These are phyloP conservation scores for Palaemon carinicauda DNA, from an alignment of 1,140 invertebrate species.

Conservation along the genomic window DNA sequence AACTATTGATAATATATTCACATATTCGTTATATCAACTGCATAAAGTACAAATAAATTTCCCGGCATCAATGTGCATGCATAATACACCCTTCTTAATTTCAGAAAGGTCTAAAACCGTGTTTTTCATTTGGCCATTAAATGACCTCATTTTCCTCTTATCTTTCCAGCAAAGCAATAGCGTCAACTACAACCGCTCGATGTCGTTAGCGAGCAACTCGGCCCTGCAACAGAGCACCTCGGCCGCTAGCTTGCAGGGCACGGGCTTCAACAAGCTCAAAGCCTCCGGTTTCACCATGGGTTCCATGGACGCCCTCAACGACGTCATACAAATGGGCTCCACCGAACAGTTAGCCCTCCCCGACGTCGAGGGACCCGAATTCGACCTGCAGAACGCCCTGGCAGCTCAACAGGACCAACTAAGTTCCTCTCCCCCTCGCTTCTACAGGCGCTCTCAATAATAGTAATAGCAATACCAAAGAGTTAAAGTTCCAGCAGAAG, in stretches of 20 bases:
- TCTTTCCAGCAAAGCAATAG: slow-evolving; percentile 48
- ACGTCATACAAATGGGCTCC: slow-evolving; percentile 47
- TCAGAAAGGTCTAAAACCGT: background rate
- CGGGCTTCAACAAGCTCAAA: slow-evolving; percentile 36
- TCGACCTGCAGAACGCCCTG: slow-evolving; percentile 51
- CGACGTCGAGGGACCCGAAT: slow-evolving; percentile 61
- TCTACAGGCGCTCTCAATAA: slow-evolving; percentile 10
- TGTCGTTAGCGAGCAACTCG: slow-evolving; percentile 36
- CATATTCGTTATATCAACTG: too few relatives aligned
- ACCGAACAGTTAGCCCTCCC: slow-evolving; percentile 61
- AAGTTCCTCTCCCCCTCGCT: slow-evolving; percentile 43
- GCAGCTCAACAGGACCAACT: slow-evolving; percentile 54
- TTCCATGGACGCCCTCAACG: slow-evolving; percentile 16
- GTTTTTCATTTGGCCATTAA: background rate
- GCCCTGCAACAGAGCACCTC: slow-evolving; percentile 29
- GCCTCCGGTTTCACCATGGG: slow-evolving; percentile 25
- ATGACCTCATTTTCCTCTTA: background rate
- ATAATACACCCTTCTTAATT: background rate
- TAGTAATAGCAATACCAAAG: slow-evolving; percentile 63
- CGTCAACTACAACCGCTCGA: slow-evolving; percentile 46
- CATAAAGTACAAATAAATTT: too few relatives aligned
- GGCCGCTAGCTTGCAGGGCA: background rate
- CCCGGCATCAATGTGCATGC: background rate
- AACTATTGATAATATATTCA: too few relatives aligned
- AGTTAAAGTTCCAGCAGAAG: slow-evolving; percentile 80